phyloP scores from a whole-genome alignment of 2,113 vertebrate species.

The Hippolais icterina region DNA sequence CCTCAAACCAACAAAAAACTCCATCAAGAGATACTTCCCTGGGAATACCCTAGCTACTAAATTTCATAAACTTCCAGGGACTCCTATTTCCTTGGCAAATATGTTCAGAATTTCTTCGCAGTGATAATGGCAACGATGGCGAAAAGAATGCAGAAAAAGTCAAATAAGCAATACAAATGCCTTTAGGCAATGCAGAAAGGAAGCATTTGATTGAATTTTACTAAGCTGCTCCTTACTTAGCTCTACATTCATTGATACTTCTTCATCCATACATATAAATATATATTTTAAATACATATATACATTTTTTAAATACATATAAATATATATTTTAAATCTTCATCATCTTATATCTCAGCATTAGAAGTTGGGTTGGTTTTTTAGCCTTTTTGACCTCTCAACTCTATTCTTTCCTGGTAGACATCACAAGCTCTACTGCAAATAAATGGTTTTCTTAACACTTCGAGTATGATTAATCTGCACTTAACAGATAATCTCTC shows the following conservation, averaged over 20 bases:
- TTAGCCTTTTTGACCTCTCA: background rate
- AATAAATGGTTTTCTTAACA: background rate
- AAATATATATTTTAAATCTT: background rate
- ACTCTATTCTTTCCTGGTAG: background rate
- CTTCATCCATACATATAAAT: background rate
- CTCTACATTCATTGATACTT: background rate
- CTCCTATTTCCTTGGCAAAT: background rate
- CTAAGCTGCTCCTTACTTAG: background rate
- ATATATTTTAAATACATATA: background rate
- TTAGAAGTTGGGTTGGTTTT: background rate
- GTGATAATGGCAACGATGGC: background rate
- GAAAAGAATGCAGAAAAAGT: background rate
- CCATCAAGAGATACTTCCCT: fast-evolving
- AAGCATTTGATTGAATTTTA: background rate
- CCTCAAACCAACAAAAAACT: background rate
- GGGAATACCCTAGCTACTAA: background rate
- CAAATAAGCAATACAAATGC: background rate
- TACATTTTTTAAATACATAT: no score
- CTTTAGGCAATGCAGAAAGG: background rate
- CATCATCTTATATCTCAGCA: background rate
- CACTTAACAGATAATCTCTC: background rate
- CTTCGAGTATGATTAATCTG: background rate
- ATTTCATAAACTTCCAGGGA: background rate
- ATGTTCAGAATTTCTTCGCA: background rate
- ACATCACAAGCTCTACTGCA: background rate